Evolutionary conservation across 2,888 invertebrate species (phyloP), one percentile per base, ranked within the genome.

Genomic region (Hirtodrosophila cameraria): DNA sequence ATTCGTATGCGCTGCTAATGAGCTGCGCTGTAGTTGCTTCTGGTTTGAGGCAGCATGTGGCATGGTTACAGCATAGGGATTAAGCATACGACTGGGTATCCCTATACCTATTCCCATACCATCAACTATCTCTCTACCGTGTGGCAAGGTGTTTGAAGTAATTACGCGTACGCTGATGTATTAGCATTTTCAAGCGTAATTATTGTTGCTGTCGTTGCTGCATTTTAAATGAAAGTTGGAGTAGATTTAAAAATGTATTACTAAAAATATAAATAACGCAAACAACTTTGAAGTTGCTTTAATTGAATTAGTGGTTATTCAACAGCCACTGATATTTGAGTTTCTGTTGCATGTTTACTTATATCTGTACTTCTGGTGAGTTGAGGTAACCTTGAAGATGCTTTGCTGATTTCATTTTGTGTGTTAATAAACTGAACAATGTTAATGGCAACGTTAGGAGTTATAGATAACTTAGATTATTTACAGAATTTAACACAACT

Each of bases 121-220:
- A n/a, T n/a, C n/a, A n/a, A n/a, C n/a, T n/a, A n/a, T n/a, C n/a
- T 20, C 28, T 9, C 33, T 11, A 15, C 11, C 39, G 27, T 69
- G 67, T 48, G 67, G 55, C 74, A 83, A 83, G 83, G 83, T 81
- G 80, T 83, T 86, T 83, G 71, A 80, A 86, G 84, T 80, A 86
- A 81, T 81, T 81, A 83, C 83, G 71, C 74, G 67, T 71, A 61
- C 70, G 54, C 76, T 70, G 68, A 79, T 67, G 86, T 80, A 80
- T 86, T 86, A 74, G 86, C 81, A 83, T 86, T 82, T 86, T 72
- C 65, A 65, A 75, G 69, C 64, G 75, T 75, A 69, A 75, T 83
- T 86, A 72, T 83, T 79, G 61, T 57, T 58, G 68, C 35, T 62
- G 48, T 28, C 25, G 39, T 33, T 52, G 53, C 52, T 61, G 62